Evolutionary conservation across 2,113 vertebrate species (phyloP).

Genomic region (Grammomys dolichurus): DNA sequence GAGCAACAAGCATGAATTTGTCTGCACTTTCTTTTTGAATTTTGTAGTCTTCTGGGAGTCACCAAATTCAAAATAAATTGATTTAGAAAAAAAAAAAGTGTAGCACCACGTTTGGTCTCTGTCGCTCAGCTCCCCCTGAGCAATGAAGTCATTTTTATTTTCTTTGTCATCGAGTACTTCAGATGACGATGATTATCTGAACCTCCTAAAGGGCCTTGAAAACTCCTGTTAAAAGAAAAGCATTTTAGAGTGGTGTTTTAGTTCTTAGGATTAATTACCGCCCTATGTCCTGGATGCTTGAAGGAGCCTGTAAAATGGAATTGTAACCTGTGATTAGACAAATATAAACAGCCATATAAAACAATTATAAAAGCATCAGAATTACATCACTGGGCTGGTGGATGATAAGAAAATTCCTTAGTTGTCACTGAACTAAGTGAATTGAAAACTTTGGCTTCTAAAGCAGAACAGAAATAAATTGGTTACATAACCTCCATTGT

Average conservation of each 20-base stretch:
- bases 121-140: background rate
- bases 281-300: background rate
- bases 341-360: conserved; percentile 49
- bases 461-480: conserved; percentile 31
- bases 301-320: conserved; percentile 49
- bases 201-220: conserved; percentile 36
- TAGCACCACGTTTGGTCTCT: background rate
- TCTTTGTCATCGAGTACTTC: background rate
- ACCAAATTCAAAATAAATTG: conserved; percentile 59
- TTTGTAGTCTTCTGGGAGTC: conserved; percentile 54
- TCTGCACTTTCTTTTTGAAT: conserved; percentile 68
- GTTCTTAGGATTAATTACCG: conserved; percentile 55
- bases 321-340: conserved; percentile 39
- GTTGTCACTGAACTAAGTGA: conserved; percentile 38
- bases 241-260: background rate
- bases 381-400: background rate
- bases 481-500: conserved; percentile 41
- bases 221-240: background rate
- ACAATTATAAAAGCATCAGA: conserved; percentile 31
- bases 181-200: background rate
- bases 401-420: conserved; percentile 46
- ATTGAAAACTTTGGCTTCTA: conserved; percentile 52
- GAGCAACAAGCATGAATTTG: conserved; percentile 76
- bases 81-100: background rate
- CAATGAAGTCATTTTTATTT: background rate